A percentile compares a stretch with the other conserved stretches of the same genome.
These are phyloP conservation scores for Gallirallus australis DNA, from an alignment of 2,797 vertebrate species.

Conservation along the genomic window DNA sequence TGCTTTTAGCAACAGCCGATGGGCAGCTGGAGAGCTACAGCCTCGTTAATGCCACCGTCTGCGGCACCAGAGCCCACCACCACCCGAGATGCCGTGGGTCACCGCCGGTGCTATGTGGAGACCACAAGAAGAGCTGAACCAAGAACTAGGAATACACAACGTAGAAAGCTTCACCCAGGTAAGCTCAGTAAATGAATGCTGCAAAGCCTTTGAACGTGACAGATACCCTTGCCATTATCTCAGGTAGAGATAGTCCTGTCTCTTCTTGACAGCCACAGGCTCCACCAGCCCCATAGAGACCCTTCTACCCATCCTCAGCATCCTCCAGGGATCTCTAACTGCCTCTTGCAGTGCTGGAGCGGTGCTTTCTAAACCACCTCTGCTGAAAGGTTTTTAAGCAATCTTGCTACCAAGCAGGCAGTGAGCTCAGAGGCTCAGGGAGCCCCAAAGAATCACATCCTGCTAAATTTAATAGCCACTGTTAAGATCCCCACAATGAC, in stretches of 20 bases:
- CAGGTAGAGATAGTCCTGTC: not conserved
- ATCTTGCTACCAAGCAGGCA: conserved; percentile 8
- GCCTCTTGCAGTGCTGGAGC: not conserved
- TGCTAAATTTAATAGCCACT: conserved; percentile 13
- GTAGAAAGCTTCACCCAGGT: not conserved
- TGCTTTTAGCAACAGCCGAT: not conserved
- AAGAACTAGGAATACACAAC: not conserved
- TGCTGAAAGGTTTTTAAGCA: not conserved
- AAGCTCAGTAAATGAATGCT: not conserved
- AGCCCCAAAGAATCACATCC: not conserved
- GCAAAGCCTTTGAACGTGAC: not conserved
- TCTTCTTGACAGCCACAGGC: not conserved
- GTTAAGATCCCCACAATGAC: not conserved
- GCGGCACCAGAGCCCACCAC: no score
- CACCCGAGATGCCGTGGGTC: not conserved
- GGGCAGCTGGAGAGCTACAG: not conserved
- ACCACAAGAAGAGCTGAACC: not conserved
- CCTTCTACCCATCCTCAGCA: not conserved
- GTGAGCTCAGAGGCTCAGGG: not conserved
- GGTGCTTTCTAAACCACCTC: not conserved
- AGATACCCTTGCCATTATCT: not conserved
- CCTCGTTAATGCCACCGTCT: rapidly evolving
- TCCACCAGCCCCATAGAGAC: not conserved
- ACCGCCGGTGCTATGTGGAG: rapidly evolving
- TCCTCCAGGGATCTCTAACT: not conserved